Conservation (phyloP, 2,113 vertebrate genomes). For the Stegostoma tigrinum region DNA sequence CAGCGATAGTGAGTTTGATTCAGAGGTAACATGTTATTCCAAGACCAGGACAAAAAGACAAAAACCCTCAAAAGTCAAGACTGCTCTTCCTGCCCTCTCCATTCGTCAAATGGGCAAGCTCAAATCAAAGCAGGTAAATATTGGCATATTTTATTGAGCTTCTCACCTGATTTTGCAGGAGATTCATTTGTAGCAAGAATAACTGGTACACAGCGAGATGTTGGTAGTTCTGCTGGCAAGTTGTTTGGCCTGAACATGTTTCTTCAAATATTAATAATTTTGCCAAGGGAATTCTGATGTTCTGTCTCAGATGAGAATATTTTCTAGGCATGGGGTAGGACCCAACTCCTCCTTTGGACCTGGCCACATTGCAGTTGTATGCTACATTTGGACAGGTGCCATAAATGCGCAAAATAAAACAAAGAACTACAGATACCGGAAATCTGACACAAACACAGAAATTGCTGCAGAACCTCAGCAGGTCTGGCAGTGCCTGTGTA, state of each 20-base stretch:
- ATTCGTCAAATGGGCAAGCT: neutral
- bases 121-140: neutral
- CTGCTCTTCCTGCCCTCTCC: neutral
- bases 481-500: too few species aligned
- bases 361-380: neutral
- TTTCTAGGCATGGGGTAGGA: neutral
- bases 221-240: neutral
- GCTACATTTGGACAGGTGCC: neutral
- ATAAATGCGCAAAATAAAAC: neutral
- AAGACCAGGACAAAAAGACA: neutral
- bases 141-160: neutral
- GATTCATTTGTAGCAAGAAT: neutral
- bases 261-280: neutral
- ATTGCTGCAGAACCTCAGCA: too few species aligned
- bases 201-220: neutral
- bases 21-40: slow-evolving; percentile 4
- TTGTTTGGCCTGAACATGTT: neutral
- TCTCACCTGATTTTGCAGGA: neutral
- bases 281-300: neutral
- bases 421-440: too few species aligned
- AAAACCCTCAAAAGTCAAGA: neutral
- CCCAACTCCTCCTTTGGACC: neutral
- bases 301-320: neutral
- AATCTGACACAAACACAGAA: too few species aligned
- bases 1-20: slow-evolving; percentile 28